These are phyloP conservation scores for Caenorhabditis inopinata DNA, from an alignment of 1,140 invertebrate genomes.

Conservation along the genomic window DNA sequence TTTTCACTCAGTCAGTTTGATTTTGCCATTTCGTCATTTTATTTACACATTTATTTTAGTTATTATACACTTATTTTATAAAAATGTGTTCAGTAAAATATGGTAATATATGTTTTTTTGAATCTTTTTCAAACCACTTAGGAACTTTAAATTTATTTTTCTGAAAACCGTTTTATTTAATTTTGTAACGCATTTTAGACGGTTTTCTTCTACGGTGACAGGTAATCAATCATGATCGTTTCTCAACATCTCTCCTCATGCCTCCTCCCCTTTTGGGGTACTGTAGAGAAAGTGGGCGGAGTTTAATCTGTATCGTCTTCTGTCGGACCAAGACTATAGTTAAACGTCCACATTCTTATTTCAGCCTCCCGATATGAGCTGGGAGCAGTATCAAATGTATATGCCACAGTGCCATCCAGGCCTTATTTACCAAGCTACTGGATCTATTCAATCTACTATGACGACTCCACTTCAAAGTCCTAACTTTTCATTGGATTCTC, in stretches of 20 bases:
- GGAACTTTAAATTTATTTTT: not conserved
- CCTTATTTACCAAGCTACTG: not conserved
- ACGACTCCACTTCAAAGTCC: conserved; percentile 11
- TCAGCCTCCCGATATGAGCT: not conserved
- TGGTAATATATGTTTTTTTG: too few species aligned
- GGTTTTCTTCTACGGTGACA: conserved; percentile 14
- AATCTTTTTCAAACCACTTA: too few species aligned
- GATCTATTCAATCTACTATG: conserved; percentile 16
- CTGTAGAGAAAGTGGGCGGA: conserved; percentile 2
- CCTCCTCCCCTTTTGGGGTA: not conserved
- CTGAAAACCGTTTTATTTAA: not conserved
- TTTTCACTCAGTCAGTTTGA: too few species aligned
- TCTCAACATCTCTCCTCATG: not conserved
- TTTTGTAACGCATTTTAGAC: not conserved
- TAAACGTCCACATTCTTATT: not conserved
- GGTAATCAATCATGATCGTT: not conserved
- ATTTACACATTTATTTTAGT: too few species aligned
- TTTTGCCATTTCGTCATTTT: too few species aligned
- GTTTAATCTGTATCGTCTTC: not conserved
- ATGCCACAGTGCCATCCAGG: conserved; percentile 23
- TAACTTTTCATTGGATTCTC: not conserved
- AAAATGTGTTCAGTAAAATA: too few species aligned
- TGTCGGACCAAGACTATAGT: not conserved
- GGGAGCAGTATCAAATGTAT: conserved; percentile 26
- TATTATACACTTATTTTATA: too few species aligned